These are phyloP conservation scores for Sphaerodactylus townsendi DNA, from an alignment of 2,113 vertebrate species.

Conservation along the genomic window DNA sequence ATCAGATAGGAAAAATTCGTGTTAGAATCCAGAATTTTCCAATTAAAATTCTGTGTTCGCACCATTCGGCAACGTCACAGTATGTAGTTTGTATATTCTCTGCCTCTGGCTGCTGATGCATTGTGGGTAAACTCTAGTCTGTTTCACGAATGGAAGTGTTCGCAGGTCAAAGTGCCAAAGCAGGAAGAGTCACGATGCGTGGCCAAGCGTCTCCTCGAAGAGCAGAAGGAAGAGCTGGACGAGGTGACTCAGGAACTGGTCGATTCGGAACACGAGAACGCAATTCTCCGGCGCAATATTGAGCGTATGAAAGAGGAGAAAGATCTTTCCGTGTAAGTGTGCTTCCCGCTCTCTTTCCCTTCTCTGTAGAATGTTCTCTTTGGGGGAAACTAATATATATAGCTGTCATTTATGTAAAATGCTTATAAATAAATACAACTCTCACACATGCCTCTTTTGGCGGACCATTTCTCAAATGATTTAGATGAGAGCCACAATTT, in stretches of 20 bases:
- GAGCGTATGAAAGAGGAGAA: conserved; percentile 86
- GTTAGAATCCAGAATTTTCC: too few species aligned
- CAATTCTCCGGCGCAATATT: conserved; percentile 79
- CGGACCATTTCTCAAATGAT: too few species aligned
- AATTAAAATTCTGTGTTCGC: too few species aligned
- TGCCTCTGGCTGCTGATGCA: too few species aligned
- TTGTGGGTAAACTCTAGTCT: background rate
- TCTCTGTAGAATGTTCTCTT: background rate
- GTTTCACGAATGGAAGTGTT: background rate
- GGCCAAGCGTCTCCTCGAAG: conserved; percentile 81
- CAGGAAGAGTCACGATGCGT: conserved; percentile 79
- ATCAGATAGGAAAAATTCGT: too few species aligned
- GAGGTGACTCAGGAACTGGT: conserved; percentile 87
- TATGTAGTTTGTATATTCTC: background rate
- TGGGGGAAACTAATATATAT: background rate
- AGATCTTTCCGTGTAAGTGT: conserved; percentile 75
- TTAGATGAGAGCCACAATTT: too few species aligned
- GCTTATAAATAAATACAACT: too few species aligned
- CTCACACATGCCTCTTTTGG: too few species aligned
- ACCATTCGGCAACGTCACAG: too few species aligned
- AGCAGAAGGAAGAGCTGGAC: conserved; percentile 80
- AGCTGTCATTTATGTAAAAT: too few species aligned
- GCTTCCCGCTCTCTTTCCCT: background rate
- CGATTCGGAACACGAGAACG: conserved; percentile 85
- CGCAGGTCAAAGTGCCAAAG: conserved; percentile 81